These are phyloP conservation scores for Clivina fossor DNA, from an alignment of 2,888 invertebrate species.

Conservation along the genomic window DNA sequence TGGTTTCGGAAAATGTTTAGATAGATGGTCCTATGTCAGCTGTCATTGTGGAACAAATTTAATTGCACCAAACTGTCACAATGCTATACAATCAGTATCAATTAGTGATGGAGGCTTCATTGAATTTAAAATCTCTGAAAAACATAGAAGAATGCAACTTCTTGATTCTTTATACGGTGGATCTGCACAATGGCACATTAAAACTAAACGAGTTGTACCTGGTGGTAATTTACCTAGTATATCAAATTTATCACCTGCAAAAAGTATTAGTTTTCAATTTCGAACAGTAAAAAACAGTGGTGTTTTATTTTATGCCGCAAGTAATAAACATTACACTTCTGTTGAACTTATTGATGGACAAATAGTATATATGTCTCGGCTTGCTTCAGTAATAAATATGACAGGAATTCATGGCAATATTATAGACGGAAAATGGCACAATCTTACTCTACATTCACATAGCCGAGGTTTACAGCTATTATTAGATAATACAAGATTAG, in stretches of 20 bases:
- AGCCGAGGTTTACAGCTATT: constrained; percentile 71
- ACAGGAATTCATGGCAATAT: constrained; percentile 66
- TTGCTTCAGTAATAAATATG: constrained; percentile 81
- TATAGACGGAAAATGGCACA: constrained; percentile 88
- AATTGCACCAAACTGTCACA: constrained; percentile 77
- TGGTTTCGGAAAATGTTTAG: constrained; percentile 72
- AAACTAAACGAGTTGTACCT: constrained; percentile 47
- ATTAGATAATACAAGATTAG: constrained; percentile 70
- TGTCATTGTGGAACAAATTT: constrained; percentile 71
- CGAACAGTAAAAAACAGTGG: constrained; percentile 78
- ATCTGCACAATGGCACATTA: constrained; percentile 64
- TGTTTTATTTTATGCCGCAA: constrained; percentile 81
- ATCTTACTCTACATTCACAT: constrained; percentile 73
- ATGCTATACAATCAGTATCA: constrained; percentile 77
- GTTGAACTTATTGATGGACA: constrained; percentile 77
- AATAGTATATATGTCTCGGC: constrained; percentile 77
- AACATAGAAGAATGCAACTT: constrained; percentile 83
- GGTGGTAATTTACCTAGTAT: constrained; percentile 37
- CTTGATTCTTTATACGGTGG: constrained; percentile 77
- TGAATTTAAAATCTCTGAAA: constrained; percentile 78
- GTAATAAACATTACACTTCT: constrained; percentile 83
- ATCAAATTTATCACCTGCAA: constrained; percentile 57
- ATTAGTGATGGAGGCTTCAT: constrained; percentile 77
- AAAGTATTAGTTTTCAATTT: constrained; percentile 78
- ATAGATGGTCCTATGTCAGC: constrained; percentile 78